These are phyloP conservation scores for Melipona beecheii DNA, from an alignment of 2,888 invertebrate species.

Conservation along the genomic window DNA sequence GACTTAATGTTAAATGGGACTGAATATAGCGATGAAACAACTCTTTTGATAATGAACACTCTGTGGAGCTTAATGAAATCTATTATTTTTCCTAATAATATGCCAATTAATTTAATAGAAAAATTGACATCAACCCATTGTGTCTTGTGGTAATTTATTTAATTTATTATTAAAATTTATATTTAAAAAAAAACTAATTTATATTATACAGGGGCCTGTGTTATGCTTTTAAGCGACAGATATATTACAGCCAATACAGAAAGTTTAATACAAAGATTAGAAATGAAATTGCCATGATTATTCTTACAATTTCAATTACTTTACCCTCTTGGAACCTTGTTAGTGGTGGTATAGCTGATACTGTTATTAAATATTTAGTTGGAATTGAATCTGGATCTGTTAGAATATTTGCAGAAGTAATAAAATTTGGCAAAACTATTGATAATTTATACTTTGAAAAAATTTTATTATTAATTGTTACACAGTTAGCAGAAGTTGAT, in stretches of 20 bases:
- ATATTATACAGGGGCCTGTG: slow-evolving; percentile 70
- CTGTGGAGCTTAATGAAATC: slow-evolving; percentile 72
- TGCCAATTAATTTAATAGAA: slow-evolving; percentile 29
- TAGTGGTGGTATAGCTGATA: slow-evolving; percentile 73
- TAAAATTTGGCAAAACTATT: slow-evolving; percentile 68
- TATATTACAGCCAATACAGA: slow-evolving; percentile 58
- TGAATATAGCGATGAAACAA: slow-evolving; percentile 57
- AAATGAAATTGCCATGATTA: slow-evolving; percentile 75
- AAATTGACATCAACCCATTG: slow-evolving; percentile 47
- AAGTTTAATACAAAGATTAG: slow-evolving; percentile 74
- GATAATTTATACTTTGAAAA: slow-evolving; percentile 80
- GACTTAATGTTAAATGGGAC: slow-evolving; percentile 46
- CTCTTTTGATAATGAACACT: slow-evolving; percentile 68
- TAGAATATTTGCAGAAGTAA: slow-evolving; percentile 74
- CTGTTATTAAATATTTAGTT: slow-evolving; percentile 74
- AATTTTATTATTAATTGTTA: slow-evolving; percentile 75
- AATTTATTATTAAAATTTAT: no score
- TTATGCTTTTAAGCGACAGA: slow-evolving; percentile 72
- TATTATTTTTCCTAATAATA: slow-evolving; percentile 51
- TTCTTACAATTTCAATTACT: slow-evolving; percentile 71
- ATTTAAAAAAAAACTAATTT: neutral
- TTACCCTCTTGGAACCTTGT: slow-evolving; percentile 74
- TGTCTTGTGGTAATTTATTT: slow-evolving; percentile 73
- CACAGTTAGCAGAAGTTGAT: slow-evolving; percentile 66
- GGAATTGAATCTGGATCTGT: slow-evolving; percentile 71